A percentile compares a stretch with the other conserved stretches of the same genome.
Conservation (phyloP, 2,797 vertebrate species). For the Otolemur crassicaudatus region DNA sequence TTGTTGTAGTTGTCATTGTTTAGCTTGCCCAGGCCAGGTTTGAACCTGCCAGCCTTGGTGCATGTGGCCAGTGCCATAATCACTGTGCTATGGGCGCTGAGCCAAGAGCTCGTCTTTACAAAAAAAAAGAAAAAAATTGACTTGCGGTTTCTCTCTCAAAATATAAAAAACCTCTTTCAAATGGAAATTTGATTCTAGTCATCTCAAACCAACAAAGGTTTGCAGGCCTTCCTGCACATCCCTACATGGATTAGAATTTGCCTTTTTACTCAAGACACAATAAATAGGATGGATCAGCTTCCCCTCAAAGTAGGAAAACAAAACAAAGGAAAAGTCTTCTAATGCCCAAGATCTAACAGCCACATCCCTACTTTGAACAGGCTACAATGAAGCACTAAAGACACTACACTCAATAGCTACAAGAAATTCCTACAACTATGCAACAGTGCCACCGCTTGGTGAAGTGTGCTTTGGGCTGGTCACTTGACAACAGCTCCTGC, state of each 20-base stretch:
- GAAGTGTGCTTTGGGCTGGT: rapidly evolving
- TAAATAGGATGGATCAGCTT: background rate
- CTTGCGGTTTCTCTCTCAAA: background rate
- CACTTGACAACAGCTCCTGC: no score
- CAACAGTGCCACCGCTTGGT: background rate
- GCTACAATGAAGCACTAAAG: background rate
- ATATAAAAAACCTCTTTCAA: background rate
- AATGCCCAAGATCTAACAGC: background rate
- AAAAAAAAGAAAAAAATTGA: no score
- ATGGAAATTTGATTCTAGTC: background rate
- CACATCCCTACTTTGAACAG: background rate
- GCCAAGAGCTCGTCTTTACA: no score
- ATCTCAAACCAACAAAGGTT: background rate
- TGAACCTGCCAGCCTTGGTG: no score
- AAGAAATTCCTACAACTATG: background rate
- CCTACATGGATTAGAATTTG: background rate
- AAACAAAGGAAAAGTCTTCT: background rate
- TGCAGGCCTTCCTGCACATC: background rate
- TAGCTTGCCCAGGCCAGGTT: no score
- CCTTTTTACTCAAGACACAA: background rate
- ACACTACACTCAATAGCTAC: background rate
- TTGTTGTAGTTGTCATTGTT: no score
- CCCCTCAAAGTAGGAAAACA: background rate
- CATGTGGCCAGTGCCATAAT: no score
- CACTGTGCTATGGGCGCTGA: no score